Base-by-base conservation (phyloP, 2,888 invertebrate species). In the Aspidiotus rigidus region DNA sequence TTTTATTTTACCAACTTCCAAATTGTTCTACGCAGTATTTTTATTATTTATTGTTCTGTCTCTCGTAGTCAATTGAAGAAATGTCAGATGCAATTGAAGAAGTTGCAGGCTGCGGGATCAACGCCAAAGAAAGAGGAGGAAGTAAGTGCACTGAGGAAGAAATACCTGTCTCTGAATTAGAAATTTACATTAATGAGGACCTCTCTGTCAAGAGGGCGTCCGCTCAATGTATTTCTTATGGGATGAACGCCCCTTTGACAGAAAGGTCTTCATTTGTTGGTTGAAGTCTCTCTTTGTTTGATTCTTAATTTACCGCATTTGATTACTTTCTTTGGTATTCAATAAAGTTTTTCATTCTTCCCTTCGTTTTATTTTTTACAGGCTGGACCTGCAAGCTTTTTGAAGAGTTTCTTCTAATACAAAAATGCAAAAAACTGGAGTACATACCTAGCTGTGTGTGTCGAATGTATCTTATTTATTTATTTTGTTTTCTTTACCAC, bases 311-410 rank as follows among this genome's bases (percentile, higher is more conserved):
- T n/a, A 70, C 41, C 62, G 56, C 70, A 55, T 55, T 57, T 59
- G 1, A 28, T 55, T 28, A 28, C 57, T 49, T 69, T 49, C 55
- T 64, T 59, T 49, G 53, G 61, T n/a, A 15, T 53, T 60, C 28
- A 57, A 13, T 44, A 57, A 42, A 54, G 54, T 59, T 54, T 28
- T 28, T 28, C 5, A 28, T 28, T 28, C 28, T 28, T 28, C 5
- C 28, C 28, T 71, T 64, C 13, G 53, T 61, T 69, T 56, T 49
- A 63, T 69, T 63, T 62, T 53, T 59, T 71, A 64, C 75, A 92
- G 91, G 90, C 91, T 83, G 91, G 91, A 81, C 90, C 92, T 80
- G 90, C 91, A 81, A 90, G 90, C 83, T 92, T 92, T 86, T 86
- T 92, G 81, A 92, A 92, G 86, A 91, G 91, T 86, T 90, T 92